These are phyloP conservation scores for Geotrypetes seraphini DNA, from an alignment of 2,797 vertebrate genomes.

Conservation along the genomic window DNA sequence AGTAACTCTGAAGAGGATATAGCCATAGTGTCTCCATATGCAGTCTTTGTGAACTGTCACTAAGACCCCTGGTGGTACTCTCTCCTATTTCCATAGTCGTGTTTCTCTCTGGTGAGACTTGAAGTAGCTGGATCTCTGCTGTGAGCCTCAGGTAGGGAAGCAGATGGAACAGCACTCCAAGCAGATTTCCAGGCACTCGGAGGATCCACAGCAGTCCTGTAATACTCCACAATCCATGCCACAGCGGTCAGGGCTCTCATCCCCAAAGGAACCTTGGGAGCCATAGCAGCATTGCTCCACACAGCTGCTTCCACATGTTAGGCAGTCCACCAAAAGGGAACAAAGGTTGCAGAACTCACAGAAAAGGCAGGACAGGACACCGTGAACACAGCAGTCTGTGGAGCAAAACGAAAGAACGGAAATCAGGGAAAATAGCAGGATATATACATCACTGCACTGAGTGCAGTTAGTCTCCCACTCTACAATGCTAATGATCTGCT, in stretches of 20 bases:
- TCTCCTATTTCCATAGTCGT: too few relatives aligned
- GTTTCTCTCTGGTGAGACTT: too few relatives aligned
- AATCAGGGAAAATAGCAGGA: not conserved
- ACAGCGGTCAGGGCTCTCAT: slow-evolving; percentile 44
- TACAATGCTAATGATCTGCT: not conserved
- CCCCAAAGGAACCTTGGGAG: slow-evolving; percentile 23
- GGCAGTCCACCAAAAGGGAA: slow-evolving; percentile 48
- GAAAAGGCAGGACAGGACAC: slow-evolving; percentile 67
- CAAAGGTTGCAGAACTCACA: slow-evolving; percentile 64
- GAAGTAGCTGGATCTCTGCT: too few relatives aligned
- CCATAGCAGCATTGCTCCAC: slow-evolving; percentile 36
- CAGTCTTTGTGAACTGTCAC: too few relatives aligned
- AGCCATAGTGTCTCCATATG: too few relatives aligned
- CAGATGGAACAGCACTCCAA: slow-evolving; percentile 72
- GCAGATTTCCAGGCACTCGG: slow-evolving; percentile 67
- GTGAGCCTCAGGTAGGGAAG: slow-evolving; percentile 59
- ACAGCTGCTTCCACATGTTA: slow-evolving; percentile 41
- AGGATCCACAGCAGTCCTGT: slow-evolving; percentile 61
- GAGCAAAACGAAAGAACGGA: not conserved
- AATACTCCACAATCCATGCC: slow-evolving; percentile 55
- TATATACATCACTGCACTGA: too few relatives aligned
- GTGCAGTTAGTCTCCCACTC: too few relatives aligned
- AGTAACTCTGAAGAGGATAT: too few relatives aligned
- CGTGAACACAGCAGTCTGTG: slow-evolving; percentile 63
- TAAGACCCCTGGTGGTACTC: too few relatives aligned